Base-by-base conservation (phyloP, 2,888 invertebrate genomes). In the Ichneumoninae sp. region DNA sequence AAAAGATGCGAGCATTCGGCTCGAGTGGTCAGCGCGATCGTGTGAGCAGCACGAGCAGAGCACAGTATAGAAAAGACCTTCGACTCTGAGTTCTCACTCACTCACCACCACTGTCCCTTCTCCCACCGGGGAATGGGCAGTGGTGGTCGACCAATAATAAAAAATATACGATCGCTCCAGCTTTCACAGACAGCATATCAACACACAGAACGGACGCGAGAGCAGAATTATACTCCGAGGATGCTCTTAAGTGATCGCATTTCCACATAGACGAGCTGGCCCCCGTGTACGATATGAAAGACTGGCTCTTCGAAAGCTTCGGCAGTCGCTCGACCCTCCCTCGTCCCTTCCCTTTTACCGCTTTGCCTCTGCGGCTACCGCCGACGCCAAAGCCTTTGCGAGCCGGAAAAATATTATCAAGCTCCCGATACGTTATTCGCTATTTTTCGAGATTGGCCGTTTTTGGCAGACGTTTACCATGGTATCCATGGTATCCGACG, bases 191-290 rank as follows among this genome's bases (percentile, higher is more conserved):
- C 84, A 66, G 83, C 89, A 89, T 88, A 88, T 88, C 87, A 86
- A 88, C 88, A 87, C 79, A 77, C 74, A 72, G 86, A 74, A 86
- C 83, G 86, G 88, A 88, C 88, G 87, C 87, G 75, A 83, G 87
- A 86, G 88, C 87, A 88, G 91, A 93, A 93, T 93, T 93, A 93
- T 93, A 93, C 93, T 86, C 91, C 92, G 91, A 91, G 91, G 91
- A 90, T 90, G 91, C 89, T 90, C 93, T 92, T 93, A 93, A 93
- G 93, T 91, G 93, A 93, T 93, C 93, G 91, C 92, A 93, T 93
- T 93, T 93, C 92, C 93, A 93, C 93, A 93, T 93, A 93, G 93
- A 93, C 93, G 93, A 93, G 93, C 90, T 92, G 89, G 85, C 89
- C 89, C 70, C 82, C 69, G 88, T 90, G 76, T 74, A 89, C 90